Base-by-base conservation (phyloP, 2,113 vertebrate genomes). In the Mystacornis crossleyi region DNA sequence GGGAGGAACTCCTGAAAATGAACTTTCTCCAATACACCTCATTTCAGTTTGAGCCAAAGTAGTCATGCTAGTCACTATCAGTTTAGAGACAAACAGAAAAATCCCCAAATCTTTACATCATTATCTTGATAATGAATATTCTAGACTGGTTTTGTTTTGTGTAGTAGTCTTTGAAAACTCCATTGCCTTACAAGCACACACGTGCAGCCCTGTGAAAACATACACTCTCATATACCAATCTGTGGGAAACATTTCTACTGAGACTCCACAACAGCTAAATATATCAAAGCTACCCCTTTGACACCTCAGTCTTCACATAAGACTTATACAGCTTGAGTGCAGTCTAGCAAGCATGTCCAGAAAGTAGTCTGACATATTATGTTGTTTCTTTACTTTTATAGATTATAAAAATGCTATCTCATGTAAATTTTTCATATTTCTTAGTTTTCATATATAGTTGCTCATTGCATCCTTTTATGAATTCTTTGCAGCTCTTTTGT, bases 221-320 rank as follows among this genome's bases (percentile, higher is more conserved):
- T 11, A 36, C 2, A 7, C 2, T 29, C 8, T 61, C 5, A 40
- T 3, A 1, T 36, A 18, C 11, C n/a, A 38, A 4, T 42, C 12
- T 26, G 10, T 4, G 7, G 81, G 26, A 81, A 87, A n/a, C 13
- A 6, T 61, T 81, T 53, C 20, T 29, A 10, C 1, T 55, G 45
- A 51, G 24, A 57, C 3, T 50, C 4, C 5, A 3, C 40, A 51
- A 31, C 3, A 72, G 18, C 26, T 45, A 45, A 67, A 40, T 50
- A 10, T 4, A 20, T 38, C 18, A 47, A 34, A 55, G 5, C 6
- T 25, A 8, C 8, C 38, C 45, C 17, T 58, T 47, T 40, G 12
- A 26, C 34, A 26, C 14, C 23, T 61, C 34, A 58, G 15, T 29
- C 10, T 66, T 50, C 25, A 60, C 18, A 42, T 12, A 29, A 64